Percentiles rank a stretch among this genome's conserved stretches.
These are phyloP conservation scores for Penelope pileata DNA, from an alignment of 2,113 vertebrate genomes.

Conservation along the genomic window DNA sequence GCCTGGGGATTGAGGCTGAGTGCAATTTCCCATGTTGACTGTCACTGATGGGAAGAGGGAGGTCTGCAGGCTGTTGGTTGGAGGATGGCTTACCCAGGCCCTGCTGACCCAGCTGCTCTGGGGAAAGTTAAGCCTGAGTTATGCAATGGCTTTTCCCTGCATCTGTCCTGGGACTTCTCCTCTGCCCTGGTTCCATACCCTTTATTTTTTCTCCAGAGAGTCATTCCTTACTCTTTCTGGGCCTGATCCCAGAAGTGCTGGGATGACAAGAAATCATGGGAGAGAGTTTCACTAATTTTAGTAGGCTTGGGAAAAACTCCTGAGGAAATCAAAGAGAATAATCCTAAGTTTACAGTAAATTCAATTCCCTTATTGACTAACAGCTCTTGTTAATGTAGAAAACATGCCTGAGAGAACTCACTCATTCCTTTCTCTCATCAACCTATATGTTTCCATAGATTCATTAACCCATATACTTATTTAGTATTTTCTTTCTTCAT, in stretches of 20 bases:
- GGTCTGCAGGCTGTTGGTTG: accelerated
- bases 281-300: conserved; percentile 28
- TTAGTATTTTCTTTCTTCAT: background rate
- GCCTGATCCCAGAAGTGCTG: conserved; percentile 12
- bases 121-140: background rate
- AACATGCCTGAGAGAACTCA: background rate
- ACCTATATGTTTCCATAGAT: background rate
- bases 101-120: background rate
- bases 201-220: conserved; percentile 38
- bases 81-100: background rate
- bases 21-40: background rate
- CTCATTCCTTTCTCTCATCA: background rate
- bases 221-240: background rate
- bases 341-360: background rate
- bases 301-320: background rate
- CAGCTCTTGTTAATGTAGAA: background rate
- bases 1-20: background rate
- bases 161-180: background rate
- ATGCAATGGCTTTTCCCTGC: background rate
- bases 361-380: background rate
- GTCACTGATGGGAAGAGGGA: accelerated
- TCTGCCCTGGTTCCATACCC: background rate
- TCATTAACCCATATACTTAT: background rate
- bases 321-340: background rate
- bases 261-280: background rate